Evolutionary conservation across 2,888 invertebrate genomes (phyloP).

Genomic region (Tetragonula carbonaria): DNA sequence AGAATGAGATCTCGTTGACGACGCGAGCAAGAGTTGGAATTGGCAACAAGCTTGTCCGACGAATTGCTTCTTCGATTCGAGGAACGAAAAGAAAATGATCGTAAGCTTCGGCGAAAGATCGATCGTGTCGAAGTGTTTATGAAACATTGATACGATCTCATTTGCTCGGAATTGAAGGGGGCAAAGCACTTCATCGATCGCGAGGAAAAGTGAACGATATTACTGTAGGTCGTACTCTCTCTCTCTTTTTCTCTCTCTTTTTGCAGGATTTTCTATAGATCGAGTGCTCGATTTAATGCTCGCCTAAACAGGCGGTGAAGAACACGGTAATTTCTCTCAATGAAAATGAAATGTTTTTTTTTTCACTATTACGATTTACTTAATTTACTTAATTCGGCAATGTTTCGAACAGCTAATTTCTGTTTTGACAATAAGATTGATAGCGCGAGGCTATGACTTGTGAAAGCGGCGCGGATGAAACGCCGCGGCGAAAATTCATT

Average conservation of each 20-base stretch:
- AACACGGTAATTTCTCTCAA: slow-evolving; percentile 40
- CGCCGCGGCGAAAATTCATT: slow-evolving; percentile 24
- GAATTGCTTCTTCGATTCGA: neutral
- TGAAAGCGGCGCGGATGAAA: slow-evolving; percentile 7
- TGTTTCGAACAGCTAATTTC: neutral
- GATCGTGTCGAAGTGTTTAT: slow-evolving; percentile 31
- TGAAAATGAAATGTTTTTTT: slow-evolving; percentile 4
- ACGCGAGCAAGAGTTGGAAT: neutral
- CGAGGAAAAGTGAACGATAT: slow-evolving; percentile 48
- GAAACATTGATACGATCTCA: neutral
- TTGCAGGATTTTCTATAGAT: slow-evolving; percentile 8
- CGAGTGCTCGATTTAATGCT: slow-evolving; percentile 19
- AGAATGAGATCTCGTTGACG: neutral
- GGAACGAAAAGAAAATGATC: neutral
- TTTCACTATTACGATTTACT: too few relatives aligned
- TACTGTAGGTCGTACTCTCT: slow-evolving; percentile 27
- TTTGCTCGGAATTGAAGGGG: neutral
- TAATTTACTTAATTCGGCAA: neutral
- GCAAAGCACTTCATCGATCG: slow-evolving; percentile 2
- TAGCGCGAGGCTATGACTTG: slow-evolving; percentile 35
- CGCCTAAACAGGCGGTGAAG: slow-evolving; percentile 35
- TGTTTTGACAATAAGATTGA: neutral
- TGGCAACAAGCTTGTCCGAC: neutral
- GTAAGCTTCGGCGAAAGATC: neutral
- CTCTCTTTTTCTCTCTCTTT: neutral